Evolutionary conservation across 2,888 invertebrate genomes (phyloP), one percentile per base, ranked within the genome.

Genomic region (Xestia c-nigrum): DNA sequence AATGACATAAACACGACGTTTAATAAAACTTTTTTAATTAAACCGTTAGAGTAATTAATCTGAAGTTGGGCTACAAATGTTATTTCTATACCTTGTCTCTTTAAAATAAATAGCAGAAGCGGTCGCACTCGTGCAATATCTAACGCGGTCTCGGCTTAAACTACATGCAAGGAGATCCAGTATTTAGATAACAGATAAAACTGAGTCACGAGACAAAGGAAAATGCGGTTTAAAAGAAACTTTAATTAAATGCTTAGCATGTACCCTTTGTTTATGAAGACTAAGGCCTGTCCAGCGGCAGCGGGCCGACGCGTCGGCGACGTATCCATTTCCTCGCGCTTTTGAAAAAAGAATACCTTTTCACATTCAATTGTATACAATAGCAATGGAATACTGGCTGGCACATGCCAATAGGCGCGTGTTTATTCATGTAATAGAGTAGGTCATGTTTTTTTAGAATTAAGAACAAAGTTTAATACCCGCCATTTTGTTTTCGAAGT

Each of bases 211-310:
- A 88, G 85, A 92, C 90, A 92, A 91, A 91, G 88, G 89, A 89
- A 90, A 88, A 89, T 78, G 80, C 83, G 89, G 87, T 93, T 92
- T 89, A 91, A 93, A 93, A 92, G 92, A 93, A 95, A 94, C 92
- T 95, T 95, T 94, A 95, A 95, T 95, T 93, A 95, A 94, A 93
- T 90, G 89, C 88, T 89, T 89, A 89, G 89, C 86, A 87, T 89
- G 86, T 87, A 81, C 70, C 76, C 82, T 86, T 89, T 91, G 91
- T 92, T 92, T 92, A 92, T 90, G 90, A 89, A 86, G 87, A 86
- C 84, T 86, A 87, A 81, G 79, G 79, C 75, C 78, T 80, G 88
- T 87, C 89, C 86, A 83, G 81, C 77, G 72, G 81, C 19, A 47
- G 46, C 24, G n/a, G 55, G 38, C 46, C 73, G 19, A 72, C 40